These are phyloP conservation scores for Zaprionus ornatus DNA, from an alignment of 1,140 invertebrate species.

Conservation along the genomic window DNA sequence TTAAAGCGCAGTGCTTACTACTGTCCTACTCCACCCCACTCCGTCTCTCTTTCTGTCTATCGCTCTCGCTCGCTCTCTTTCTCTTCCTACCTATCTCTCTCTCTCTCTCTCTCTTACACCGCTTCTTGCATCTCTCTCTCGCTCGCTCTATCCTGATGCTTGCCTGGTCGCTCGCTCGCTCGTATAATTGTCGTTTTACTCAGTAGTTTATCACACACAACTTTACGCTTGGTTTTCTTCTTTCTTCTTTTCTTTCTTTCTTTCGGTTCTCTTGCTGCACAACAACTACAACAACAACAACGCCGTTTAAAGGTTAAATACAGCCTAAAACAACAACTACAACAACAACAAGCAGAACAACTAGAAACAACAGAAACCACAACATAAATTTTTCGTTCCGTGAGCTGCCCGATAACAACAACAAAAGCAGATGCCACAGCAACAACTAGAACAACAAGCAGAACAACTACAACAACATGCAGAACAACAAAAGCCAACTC, in stretches of 20 bases:
- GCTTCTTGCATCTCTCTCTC: neutral
- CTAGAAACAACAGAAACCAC: slow-evolving; percentile 47
- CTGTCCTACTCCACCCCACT: neutral
- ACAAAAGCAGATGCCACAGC: slow-evolving; percentile 34
- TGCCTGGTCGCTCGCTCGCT: slow-evolving; percentile 6
- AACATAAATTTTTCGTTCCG: slow-evolving; percentile 60
- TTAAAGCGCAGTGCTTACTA: slow-evolving; percentile 40
- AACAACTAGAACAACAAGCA: slow-evolving; percentile 36
- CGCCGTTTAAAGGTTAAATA: slow-evolving; percentile 41
- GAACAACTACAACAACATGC: slow-evolving; percentile 42
- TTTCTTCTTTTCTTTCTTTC: slow-evolving; percentile 70
- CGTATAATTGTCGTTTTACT: slow-evolving; percentile 25
- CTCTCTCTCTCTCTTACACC: neutral
- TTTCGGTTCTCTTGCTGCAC: slow-evolving; percentile 57
- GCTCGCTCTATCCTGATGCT: slow-evolving; percentile 14
- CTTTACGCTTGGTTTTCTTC: slow-evolving; percentile 67
- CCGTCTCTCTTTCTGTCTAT: neutral
- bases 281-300: slow-evolving; percentile 24
- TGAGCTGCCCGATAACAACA: slow-evolving; percentile 64
- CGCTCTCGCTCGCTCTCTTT: slow-evolving; percentile 4
- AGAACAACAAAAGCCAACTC: slow-evolving; percentile 25
- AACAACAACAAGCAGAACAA: slow-evolving; percentile 46
- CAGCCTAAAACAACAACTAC: slow-evolving; percentile 41
- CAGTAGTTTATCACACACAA: slow-evolving; percentile 29
- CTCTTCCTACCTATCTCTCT: slow-evolving; percentile 5